These are phyloP conservation scores for Hybognathus amarus DNA, from an alignment of 2,797 vertebrate genomes.

Conservation along the genomic window DNA sequence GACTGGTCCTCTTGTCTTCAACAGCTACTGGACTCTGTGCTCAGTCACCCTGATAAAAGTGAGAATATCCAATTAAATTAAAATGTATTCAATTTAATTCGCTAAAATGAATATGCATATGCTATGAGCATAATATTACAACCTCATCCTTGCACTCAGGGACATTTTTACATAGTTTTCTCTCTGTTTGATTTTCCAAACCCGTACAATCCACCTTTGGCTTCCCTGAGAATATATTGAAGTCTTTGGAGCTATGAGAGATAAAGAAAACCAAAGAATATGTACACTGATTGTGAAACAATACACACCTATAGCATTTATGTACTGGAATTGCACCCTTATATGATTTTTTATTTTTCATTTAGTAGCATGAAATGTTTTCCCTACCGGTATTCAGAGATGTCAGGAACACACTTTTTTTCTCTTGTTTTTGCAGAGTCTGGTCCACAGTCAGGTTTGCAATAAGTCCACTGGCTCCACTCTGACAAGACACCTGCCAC, in stretches of 20 bases:
- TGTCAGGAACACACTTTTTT: constrained; percentile 38
- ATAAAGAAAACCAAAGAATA: not conserved
- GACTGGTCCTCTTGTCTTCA: not conserved
- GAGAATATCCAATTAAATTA: not conserved
- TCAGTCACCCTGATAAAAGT: not conserved
- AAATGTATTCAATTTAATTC: not conserved
- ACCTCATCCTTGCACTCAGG: constrained; percentile 46
- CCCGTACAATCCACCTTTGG: not conserved
- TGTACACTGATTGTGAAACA: not conserved
- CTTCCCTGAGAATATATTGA: constrained; percentile 44
- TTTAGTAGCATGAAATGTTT: not conserved
- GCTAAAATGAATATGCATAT: not conserved
- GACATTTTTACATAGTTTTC: constrained; percentile 34
- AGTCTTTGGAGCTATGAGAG: not conserved
- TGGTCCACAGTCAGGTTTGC: constrained; percentile 52
- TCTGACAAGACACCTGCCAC: constrained; percentile 12
- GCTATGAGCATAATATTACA: not conserved
- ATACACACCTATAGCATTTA: not conserved
- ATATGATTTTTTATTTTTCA: not conserved
- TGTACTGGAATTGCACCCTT: not conserved
- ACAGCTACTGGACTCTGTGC: not conserved
- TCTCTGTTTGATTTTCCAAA: not conserved
- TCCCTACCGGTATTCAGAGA: constrained; percentile 50
- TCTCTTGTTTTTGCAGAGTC: constrained; percentile 24
- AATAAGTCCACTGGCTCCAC: constrained; percentile 54